Conservation (phyloP, 2,113 vertebrate species). For the Takifugu flavidus region DNA sequence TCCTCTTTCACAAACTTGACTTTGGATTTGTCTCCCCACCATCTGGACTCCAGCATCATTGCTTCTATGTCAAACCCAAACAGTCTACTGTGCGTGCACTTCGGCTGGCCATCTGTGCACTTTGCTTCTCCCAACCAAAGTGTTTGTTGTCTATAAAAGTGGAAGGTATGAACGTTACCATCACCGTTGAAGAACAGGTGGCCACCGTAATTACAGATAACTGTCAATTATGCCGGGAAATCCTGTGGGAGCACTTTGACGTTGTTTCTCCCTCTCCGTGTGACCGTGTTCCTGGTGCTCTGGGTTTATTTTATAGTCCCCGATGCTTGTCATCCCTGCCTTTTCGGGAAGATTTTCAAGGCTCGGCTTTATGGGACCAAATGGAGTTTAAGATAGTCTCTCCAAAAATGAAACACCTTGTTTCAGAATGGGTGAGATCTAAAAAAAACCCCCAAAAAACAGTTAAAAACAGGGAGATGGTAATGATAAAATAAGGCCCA, state of each 20-base stretch:
- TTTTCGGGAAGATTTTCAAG: conserved; percentile 8
- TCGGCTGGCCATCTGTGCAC: conserved; percentile 58
- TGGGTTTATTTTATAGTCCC: conserved; percentile 37
- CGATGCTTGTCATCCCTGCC: conserved; percentile 20
- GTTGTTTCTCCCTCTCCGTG: conserved; percentile 14
- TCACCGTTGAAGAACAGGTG: conserved; percentile 61
- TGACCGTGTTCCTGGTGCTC: conserved; percentile 17
- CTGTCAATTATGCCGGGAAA: conserved; percentile 55
- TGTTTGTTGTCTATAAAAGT: conserved; percentile 44
- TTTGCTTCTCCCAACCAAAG: conserved; percentile 40
- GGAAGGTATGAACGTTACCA: conserved; percentile 55
- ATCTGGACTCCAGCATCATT: conserved; percentile 22
- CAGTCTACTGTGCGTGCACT: conserved; percentile 25
- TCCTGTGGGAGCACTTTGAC: conserved; percentile 53
- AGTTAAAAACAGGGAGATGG: too few species aligned
- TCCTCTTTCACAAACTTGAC: conserved; percentile 8
- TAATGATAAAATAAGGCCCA: background rate
- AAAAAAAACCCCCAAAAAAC: too few species aligned
- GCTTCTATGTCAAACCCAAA: conserved; percentile 18
- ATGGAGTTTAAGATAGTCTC: conserved; percentile 5
- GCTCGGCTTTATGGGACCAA: conserved; percentile 6
- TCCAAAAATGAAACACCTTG: background rate
- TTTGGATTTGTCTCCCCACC: conserved; percentile 19
- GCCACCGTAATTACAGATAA: conserved; percentile 67
- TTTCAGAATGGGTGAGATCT: background rate